phyloP scores from a whole-genome alignment of 2,797 vertebrate species.

The Propithecus perrieri region DNA sequence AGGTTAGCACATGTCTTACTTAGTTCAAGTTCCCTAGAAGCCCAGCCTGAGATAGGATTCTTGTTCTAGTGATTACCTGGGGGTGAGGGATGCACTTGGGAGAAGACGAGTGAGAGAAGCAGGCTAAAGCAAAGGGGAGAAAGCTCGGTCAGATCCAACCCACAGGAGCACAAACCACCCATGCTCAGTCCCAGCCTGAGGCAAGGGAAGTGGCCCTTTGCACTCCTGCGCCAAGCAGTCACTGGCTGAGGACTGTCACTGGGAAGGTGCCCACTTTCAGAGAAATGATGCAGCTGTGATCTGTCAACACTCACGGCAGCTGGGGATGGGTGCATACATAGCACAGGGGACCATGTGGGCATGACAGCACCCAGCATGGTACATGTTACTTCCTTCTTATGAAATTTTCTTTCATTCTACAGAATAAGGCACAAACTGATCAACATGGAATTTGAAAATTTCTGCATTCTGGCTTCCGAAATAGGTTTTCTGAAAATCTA shows the following conservation, averaged over 20 bases:
- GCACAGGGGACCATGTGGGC: background rate
- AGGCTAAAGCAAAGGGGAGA: background rate
- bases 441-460: background rate
- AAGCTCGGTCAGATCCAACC: background rate
- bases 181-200: background rate
- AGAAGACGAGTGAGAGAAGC: background rate
- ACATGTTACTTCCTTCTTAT: background rate
- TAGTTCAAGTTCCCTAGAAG: background rate
- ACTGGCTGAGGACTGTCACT: background rate
- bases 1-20: background rate
- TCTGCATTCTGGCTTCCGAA: background rate
- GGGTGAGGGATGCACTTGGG: background rate
- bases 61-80: background rate
- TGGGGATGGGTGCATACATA: fast-evolving
- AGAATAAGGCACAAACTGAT: background rate
- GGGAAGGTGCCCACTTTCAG: background rate
- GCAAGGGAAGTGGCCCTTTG: background rate
- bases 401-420: background rate
- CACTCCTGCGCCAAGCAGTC: background rate
- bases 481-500: background rate
- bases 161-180: background rate
- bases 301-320: background rate
- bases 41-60: background rate
- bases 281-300: background rate
- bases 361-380: fast-evolving